Evolutionary conservation across 2,113 vertebrate genomes (phyloP), one percentile per base, ranked within the genome.

Genomic region (Brachionichthys hirsutus): DNA sequence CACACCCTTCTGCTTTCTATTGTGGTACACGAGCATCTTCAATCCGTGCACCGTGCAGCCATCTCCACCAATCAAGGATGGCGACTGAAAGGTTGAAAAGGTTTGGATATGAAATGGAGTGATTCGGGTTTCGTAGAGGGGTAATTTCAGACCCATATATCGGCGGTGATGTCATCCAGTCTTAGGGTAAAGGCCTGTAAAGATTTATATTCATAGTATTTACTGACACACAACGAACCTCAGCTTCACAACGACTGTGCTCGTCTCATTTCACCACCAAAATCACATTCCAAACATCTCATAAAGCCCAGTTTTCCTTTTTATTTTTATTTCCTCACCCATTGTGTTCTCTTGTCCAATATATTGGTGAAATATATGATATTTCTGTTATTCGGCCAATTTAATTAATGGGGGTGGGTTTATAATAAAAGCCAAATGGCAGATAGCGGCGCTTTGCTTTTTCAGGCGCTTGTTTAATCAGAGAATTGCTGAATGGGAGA

Each of bases 381-480:
- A 80, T 85, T 82, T 77, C 70, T 77, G 79, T 69, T 80, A 87
- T 86, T 87, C 74, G 61, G 71, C 57, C 73, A 50, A 80, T 84
- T 88, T 88, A 88, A 89, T 89, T 88, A 88, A 85, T 88, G 63
- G 34, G 46, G 70, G 46, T 53, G 80, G 77, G 54, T 85, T 87
- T 88, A 67, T 79, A 88, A 87, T 89, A 88, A 87, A 88, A 85
- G 85, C 83, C 77, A 89, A 83, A 88, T 84, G 80, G 78, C 84
- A 89, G 81, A 88, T 86, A 83, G 77, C 78, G 40, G 75, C 62
- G 77, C n/a, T 74, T 18, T 67, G 69, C 74, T 76, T 81, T 78
- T 81, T 80, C 72, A 47, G 53, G 67, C 63, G 73, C 74, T 70
- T 83, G 80, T 89, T 85, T 88, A 88, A 87, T 89, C 81, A 83